A percentile compares a stretch with the other conserved stretches of the same genome.
Evolutionary conservation across 2,888 invertebrate species (phyloP).

Genomic region (Eupithecia exiguata): DNA sequence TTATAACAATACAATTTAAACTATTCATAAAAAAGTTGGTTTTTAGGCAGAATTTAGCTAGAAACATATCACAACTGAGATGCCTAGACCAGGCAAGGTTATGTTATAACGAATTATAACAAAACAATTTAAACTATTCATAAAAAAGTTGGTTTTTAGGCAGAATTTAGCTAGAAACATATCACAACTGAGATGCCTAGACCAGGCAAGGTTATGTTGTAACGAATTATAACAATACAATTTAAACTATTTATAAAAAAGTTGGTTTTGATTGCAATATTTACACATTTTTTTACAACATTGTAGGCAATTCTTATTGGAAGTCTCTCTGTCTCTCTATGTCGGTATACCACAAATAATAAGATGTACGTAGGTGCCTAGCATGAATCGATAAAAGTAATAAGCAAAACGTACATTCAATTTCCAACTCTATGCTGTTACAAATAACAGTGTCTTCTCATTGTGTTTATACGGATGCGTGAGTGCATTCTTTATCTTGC

Average conservation of each 20-base stretch:
- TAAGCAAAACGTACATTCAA: constrained; percentile 8
- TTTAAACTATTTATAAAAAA: not conserved
- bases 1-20: not conserved
- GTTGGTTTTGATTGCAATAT: not conserved
- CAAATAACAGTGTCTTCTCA: constrained; percentile 22
- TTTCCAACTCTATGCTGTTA: constrained; percentile 17
- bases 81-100: not conserved
- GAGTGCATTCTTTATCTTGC: constrained; percentile 53
- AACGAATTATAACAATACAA: not conserved
- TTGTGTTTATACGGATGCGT: constrained; percentile 36
- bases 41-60: not conserved
- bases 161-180: not conserved
- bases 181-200: not conserved
- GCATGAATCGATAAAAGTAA: constrained; percentile 3
- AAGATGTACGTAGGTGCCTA: not conserved
- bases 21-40: not conserved
- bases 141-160: too few relatives aligned
- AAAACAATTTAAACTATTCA: not conserved
- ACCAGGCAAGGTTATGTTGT: not conserved
- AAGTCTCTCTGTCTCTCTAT: too few relatives aligned
- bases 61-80: not conserved
- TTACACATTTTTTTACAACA: not conserved
- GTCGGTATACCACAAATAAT: not conserved
- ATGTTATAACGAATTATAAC: not conserved
- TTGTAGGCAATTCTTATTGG: not conserved